Evolutionary conservation across 1,140 invertebrate species (phyloP).

Genomic region (Elysia chlorotica): DNA sequence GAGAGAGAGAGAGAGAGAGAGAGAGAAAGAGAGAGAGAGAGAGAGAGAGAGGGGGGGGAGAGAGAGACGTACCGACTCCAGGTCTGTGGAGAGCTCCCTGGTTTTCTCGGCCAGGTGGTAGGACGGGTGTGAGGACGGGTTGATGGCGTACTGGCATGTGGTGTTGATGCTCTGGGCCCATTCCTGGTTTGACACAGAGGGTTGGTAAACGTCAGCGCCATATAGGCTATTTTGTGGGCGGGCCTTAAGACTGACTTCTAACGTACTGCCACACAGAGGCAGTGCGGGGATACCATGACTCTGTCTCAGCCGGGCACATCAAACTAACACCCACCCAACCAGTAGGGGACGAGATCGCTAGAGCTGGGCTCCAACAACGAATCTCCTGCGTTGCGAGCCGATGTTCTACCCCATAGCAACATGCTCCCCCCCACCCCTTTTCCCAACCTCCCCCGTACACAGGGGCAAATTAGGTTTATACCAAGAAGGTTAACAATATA

Average conservation of each 20-base stretch:
- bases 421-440: too few relatives aligned
- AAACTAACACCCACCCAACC: not conserved
- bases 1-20: not conserved
- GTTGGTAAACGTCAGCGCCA: too few relatives aligned
- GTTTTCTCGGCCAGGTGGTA: slow-evolving; percentile 26
- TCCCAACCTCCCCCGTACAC: too few relatives aligned
- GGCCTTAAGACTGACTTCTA: not conserved
- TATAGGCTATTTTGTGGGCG: too few relatives aligned
- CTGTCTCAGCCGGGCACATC: not conserved
- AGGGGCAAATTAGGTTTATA: too few relatives aligned
- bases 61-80: not conserved
- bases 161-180: slow-evolving; percentile 38
- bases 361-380: too few relatives aligned
- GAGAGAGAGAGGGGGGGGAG: not conserved
- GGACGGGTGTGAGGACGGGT: slow-evolving; percentile 21
- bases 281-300: not conserved
- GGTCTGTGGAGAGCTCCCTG: not conserved
- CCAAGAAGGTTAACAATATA: too few relatives aligned
- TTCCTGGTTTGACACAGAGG: slow-evolving; percentile 23
- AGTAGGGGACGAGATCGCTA: not conserved
- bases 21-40: not conserved
- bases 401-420: too few relatives aligned
- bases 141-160: slow-evolving; percentile 35
- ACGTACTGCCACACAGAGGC: not conserved
- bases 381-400: too few relatives aligned